Conservation (phyloP, 2,888 invertebrate species). For the Ceramica pisi region DNA sequence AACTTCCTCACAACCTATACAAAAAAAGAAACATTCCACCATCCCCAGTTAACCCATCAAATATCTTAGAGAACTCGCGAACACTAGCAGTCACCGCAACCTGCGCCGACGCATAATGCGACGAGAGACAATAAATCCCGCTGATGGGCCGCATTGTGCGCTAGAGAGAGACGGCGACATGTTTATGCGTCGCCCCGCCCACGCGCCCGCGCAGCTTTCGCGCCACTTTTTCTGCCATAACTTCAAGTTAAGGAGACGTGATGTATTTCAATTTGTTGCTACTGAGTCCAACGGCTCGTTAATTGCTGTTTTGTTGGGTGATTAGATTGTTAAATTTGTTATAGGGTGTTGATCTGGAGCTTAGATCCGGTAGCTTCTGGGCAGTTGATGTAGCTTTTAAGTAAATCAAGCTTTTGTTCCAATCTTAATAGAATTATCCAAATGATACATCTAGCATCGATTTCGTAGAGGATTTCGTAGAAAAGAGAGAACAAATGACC, state of each 20-base stretch:
- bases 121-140: constrained; percentile 78
- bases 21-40: background rate
- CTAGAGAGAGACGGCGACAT: constrained; percentile 71
- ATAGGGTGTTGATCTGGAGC: constrained; percentile 28
- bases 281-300: constrained; percentile 72
- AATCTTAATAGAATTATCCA: no score
- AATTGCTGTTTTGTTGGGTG: constrained; percentile 59
- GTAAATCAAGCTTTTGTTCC: background rate
- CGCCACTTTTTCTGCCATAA: constrained; percentile 83
- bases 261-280: constrained; percentile 70
- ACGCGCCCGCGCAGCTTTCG: constrained; percentile 79
- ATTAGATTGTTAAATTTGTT: constrained; percentile 42
- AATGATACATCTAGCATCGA: background rate
- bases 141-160: constrained; percentile 83
- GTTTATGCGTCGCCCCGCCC: constrained; percentile 78
- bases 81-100: constrained; percentile 53
- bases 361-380: background rate
- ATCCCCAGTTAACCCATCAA: constrained; percentile 50
- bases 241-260: constrained; percentile 68
- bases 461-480: no score
- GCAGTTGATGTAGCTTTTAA: background rate
- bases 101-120: constrained; percentile 70
- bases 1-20: background rate
- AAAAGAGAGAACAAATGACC: no score
- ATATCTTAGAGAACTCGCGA: constrained; percentile 34